phyloP scores from a whole-genome alignment of 2,113 vertebrate genomes.

The Nothocercus julius region DNA sequence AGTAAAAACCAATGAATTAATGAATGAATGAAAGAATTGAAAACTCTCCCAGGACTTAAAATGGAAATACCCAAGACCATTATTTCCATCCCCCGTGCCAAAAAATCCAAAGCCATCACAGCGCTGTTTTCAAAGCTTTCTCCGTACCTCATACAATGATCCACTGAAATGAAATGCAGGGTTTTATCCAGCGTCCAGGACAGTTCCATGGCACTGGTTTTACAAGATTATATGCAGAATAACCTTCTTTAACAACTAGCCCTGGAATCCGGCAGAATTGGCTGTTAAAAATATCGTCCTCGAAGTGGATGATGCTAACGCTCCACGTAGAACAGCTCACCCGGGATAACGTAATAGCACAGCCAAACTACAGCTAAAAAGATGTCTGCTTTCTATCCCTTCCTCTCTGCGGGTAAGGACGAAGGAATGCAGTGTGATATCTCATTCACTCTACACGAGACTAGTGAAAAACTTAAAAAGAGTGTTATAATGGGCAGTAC shows the following conservation, averaged over 20 bases:
- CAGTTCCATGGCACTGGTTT: background rate
- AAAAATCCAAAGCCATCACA: background rate
- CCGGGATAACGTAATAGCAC: background rate
- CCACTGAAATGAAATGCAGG: background rate
- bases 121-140: background rate
- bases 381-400: background rate
- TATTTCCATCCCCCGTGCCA: background rate
- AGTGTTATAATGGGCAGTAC: background rate
- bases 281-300: background rate
- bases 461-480: background rate
- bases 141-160: rapidly evolving
- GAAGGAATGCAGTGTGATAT: background rate
- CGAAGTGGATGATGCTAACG: background rate
- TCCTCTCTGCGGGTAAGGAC: background rate
- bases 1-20: background rate
- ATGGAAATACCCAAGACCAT: background rate
- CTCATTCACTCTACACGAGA: background rate
- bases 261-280: background rate
- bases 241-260: background rate
- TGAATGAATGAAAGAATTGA: background rate
- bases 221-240: background rate
- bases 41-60: background rate
- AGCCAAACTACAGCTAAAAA: background rate
- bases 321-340: background rate
- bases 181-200: background rate